These are phyloP conservation scores for Triplophysa tibetana DNA, from an alignment of 2,113 vertebrate species.

Conservation along the genomic window DNA sequence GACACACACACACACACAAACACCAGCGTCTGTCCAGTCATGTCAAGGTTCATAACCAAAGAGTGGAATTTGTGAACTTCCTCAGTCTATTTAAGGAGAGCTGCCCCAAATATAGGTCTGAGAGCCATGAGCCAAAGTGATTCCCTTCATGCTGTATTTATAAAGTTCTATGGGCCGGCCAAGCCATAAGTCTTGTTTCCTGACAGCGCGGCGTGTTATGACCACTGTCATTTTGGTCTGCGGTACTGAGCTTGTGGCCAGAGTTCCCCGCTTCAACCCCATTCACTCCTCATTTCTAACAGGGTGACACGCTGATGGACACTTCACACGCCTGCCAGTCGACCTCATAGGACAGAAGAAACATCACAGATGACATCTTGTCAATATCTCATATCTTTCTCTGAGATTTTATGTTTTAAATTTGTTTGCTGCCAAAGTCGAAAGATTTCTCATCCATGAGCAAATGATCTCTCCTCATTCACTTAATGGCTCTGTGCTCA, in stretches of 20 bases:
- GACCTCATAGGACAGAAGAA: not conserved
- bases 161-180: conserved; percentile 46
- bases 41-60: not conserved
- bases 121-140: conserved; percentile 46
- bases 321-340: not conserved
- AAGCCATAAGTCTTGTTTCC: conserved; percentile 59
- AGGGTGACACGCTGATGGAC: conserved; percentile 31
- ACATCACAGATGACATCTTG: no score
- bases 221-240: conserved; percentile 70
- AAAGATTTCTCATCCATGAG: no score
- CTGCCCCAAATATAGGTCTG: conserved; percentile 38
- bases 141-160: conserved; percentile 49
- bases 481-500: not conserved
- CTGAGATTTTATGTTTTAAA: no score
- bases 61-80: conserved; percentile 13
- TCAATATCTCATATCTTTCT: no score
- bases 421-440: no score
- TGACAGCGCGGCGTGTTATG: conserved; percentile 64
- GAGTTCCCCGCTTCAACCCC: conserved; percentile 56
- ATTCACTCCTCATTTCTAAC: conserved; percentile 54
- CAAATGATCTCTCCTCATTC: no score
- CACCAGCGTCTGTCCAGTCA: conserved; percentile 21
- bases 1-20: not conserved
- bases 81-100: conserved; percentile 39
- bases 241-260: conserved; percentile 61